These are phyloP conservation scores for Notechis scutatus DNA, from an alignment of 2,113 vertebrate species.

Conservation along the genomic window DNA sequence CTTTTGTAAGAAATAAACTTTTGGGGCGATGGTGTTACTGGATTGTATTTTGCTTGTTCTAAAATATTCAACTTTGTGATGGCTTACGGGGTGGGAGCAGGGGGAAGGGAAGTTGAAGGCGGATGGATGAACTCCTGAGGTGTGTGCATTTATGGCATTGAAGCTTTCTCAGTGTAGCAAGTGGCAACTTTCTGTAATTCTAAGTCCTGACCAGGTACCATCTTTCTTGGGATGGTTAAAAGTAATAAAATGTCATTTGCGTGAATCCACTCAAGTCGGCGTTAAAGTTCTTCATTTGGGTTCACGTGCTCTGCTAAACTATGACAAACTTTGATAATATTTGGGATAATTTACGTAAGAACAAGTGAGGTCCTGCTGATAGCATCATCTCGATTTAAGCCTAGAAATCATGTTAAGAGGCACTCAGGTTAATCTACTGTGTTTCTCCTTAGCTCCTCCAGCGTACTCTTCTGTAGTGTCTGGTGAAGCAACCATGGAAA, in stretches of 20 bases:
- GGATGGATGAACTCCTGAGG: background rate
- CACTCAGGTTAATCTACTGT: background rate
- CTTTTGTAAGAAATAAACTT: background rate
- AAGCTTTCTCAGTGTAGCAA: background rate
- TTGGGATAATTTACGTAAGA: background rate
- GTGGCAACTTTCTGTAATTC: background rate
- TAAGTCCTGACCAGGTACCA: background rate
- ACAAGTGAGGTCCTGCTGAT: background rate
- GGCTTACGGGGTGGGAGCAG: background rate
- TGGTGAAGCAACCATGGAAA: conserved; percentile 65
- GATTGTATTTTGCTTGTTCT: background rate
- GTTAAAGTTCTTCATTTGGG: background rate
- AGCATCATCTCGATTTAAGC: background rate
- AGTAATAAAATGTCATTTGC: background rate
- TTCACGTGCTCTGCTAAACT: background rate
- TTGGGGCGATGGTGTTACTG: background rate
- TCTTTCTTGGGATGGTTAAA: background rate
- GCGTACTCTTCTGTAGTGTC: conserved; percentile 86
- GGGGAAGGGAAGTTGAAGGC: background rate
- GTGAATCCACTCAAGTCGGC: background rate
- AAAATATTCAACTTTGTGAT: background rate
- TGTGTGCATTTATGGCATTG: background rate
- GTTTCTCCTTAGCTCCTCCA: conserved; percentile 79
- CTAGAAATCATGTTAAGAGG: background rate
- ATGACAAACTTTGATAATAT: background rate